Percentiles rank a stretch among this genome's conserved stretches.
Conservation (phyloP, 2,888 invertebrate genomes). For the Heteromurus nitidus region DNA sequence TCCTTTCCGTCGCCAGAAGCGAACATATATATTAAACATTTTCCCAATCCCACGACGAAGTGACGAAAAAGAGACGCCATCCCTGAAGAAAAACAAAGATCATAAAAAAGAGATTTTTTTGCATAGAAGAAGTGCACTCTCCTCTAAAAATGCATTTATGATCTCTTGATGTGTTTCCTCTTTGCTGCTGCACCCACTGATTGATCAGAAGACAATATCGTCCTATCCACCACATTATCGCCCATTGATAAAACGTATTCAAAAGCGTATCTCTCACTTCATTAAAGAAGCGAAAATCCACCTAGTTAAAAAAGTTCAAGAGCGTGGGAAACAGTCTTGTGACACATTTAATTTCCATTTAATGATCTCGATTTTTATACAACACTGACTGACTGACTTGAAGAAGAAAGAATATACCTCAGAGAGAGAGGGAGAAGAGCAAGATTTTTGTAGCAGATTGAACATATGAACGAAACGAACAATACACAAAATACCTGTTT, state of each 20-base stretch:
- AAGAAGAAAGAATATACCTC: slow-evolving; percentile 21
- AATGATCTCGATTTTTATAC: slow-evolving; percentile 54
- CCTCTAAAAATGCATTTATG: background rate
- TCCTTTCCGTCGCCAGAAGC: slow-evolving; percentile 45
- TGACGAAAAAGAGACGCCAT: slow-evolving; percentile 10
- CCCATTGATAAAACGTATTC: background rate
- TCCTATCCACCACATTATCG: too few relatives aligned
- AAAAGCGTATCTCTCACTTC: too few relatives aligned
- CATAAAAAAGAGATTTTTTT: background rate
- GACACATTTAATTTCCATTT: slow-evolving; percentile 65
- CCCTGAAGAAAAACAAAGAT: background rate
- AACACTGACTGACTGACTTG: slow-evolving; percentile 49
- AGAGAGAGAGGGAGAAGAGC: slow-evolving; percentile 2
- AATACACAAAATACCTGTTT: too few relatives aligned
- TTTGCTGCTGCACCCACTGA: slow-evolving; percentile 36
- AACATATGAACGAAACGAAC: background rate
- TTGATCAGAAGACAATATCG: too few relatives aligned
- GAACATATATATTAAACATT: slow-evolving; percentile 10
- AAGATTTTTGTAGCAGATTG: slow-evolving; percentile 25
- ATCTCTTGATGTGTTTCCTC: background rate
- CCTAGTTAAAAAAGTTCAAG: slow-evolving; percentile 58
- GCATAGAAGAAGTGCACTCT: background rate
- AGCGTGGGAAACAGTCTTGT: slow-evolving; percentile 69
- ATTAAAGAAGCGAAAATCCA: slow-evolving; percentile 10
- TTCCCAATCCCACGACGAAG: slow-evolving; percentile 58